These are phyloP conservation scores for Microplitis mediator DNA, from an alignment of 1,140 invertebrate species.

Conservation along the genomic window DNA sequence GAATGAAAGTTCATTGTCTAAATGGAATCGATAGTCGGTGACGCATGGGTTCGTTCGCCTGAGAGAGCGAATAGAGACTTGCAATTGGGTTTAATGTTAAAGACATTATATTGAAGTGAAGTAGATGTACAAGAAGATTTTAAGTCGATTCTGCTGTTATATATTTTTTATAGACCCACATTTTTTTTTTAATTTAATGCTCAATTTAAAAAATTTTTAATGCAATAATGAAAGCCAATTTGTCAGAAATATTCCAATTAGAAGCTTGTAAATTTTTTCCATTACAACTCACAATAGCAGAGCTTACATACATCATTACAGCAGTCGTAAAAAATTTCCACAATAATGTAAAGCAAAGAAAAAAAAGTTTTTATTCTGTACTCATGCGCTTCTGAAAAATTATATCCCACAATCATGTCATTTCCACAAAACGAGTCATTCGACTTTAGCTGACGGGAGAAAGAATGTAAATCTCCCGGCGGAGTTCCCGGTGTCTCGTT, in stretches of 20 bases:
- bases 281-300: no score
- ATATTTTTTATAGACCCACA: no score
- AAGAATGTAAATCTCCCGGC: neutral
- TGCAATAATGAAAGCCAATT: no score
- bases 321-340: no score
- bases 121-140: neutral
- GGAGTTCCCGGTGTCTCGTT: neutral
- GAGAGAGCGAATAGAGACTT: neutral
- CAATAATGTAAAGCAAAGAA: neutral
- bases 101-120: neutral
- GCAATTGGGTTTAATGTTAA: slow-evolving; percentile 5
- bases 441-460: neutral
- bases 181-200: no score
- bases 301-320: no score
- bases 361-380: neutral
- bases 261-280: no score
- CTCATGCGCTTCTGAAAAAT: neutral
- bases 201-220: no score
- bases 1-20: slow-evolving; percentile 7
- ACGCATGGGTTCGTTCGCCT: slow-evolving; percentile 17
- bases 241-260: no score
- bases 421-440: slow-evolving; percentile 3
- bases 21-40: slow-evolving; percentile 15
- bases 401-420: neutral
- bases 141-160: no score